Evolutionary conservation across 2,113 vertebrate species (phyloP).

Genomic region (Hemicordylus capensis): DNA sequence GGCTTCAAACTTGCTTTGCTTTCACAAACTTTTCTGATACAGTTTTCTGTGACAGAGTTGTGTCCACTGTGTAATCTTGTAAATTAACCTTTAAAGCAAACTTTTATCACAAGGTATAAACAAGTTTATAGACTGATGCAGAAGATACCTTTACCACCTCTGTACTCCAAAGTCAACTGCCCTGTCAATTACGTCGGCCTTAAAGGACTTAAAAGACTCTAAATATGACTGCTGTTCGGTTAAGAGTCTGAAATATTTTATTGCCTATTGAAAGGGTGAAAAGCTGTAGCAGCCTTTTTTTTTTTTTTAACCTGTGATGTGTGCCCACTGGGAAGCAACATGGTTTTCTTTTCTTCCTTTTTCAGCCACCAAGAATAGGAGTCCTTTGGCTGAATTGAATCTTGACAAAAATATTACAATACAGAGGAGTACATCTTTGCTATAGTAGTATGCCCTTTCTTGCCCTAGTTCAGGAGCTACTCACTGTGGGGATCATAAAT

Average conservation of each 20-base stretch:
- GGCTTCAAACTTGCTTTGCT: not conserved
- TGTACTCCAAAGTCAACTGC: not conserved
- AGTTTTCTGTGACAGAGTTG: accelerated
- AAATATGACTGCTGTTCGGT: not conserved
- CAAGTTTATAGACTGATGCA: too few relatives aligned
- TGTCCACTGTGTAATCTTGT: not conserved
- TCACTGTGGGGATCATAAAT: not conserved
- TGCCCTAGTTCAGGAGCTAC: too few relatives aligned
- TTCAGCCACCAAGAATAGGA: not conserved
- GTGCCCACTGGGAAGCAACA: too few relatives aligned
- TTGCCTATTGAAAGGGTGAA: not conserved
- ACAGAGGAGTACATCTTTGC: not conserved
- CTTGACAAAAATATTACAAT: not conserved
- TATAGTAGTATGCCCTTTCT: not conserved
- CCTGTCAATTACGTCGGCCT: not conserved
- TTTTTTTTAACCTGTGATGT: too few relatives aligned
- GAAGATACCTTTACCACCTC: not conserved
- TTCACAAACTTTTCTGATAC: not conserved
- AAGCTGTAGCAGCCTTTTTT: too few relatives aligned
- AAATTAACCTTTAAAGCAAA: not conserved
- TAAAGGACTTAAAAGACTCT: not conserved
- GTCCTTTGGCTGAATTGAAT: not conserved
- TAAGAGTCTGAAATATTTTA: not conserved
- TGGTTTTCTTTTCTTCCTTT: not conserved
- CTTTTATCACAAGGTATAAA: not conserved